Percentiles rank a stretch among this genome's conserved stretches.
phyloP scores from a whole-genome alignment of 2,113 vertebrate species.

The Cavia porcellus region DNA sequence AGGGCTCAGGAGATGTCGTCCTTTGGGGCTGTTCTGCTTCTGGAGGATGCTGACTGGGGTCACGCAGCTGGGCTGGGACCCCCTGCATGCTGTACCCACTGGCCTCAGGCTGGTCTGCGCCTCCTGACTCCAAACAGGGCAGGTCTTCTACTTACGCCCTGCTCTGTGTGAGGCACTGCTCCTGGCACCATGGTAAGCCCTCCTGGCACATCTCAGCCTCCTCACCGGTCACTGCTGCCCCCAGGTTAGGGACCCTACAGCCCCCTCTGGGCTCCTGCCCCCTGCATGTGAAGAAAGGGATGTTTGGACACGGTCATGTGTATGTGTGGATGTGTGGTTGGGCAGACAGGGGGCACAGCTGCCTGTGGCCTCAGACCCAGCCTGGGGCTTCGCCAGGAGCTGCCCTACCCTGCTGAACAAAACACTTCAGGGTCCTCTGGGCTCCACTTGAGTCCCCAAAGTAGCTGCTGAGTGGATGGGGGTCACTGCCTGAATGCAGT shows the following conservation, averaged over 20 bases:
- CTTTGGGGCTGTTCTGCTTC: background rate
- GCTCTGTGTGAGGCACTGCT: background rate
- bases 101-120: background rate
- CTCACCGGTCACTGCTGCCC: no score
- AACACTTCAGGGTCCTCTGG: background rate
- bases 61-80: background rate
- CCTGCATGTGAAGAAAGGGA: background rate
- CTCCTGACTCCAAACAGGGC: fast-evolving
- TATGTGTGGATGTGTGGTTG: background rate
- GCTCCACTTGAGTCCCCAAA: background rate
- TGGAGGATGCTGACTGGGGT: background rate
- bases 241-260: background rate
- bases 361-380: background rate
- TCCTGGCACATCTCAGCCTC: background rate
- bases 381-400: background rate
- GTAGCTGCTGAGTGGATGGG: background rate
- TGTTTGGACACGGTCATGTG: background rate
- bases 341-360: no score
- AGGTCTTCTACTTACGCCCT: fast-evolving
- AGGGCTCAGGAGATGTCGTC: fast-evolving
- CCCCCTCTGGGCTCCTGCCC: background rate
- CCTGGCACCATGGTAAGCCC: background rate
- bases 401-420: no score
- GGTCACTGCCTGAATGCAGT: background rate
- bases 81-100: fast-evolving